Conservation (phyloP, 2,113 vertebrate species). For the Petroica traversi region DNA sequence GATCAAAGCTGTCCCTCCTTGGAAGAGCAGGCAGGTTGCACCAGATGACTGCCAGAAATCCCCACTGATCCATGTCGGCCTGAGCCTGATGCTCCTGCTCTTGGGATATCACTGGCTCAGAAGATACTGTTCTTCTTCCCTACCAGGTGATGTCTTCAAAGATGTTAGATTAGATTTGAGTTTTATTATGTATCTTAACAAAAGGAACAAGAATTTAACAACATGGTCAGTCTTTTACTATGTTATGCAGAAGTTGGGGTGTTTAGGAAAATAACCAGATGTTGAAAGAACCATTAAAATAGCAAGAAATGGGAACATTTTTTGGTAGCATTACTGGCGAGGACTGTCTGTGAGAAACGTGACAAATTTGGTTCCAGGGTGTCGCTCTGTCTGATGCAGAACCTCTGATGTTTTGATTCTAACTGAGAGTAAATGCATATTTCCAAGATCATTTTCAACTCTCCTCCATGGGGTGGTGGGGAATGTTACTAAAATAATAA, state of each 20-base stretch:
- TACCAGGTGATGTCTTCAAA: neutral
- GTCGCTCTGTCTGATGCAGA: neutral
- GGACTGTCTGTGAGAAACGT: neutral
- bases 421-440: neutral
- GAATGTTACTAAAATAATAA: neutral
- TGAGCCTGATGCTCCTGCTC: neutral
- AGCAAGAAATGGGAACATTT: neutral
- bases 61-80: accelerated
- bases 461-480: neutral
- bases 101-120: neutral
- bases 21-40: neutral
- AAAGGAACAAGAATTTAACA: neutral
- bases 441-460: neutral
- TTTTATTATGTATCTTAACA: neutral
- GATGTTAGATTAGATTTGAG: neutral
- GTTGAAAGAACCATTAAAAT: neutral
- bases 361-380: neutral
- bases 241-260: neutral
- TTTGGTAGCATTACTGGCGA: neutral
- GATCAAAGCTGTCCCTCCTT: neutral
- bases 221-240: neutral
- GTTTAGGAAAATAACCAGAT: neutral
- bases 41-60: neutral
- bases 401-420: neutral
- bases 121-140: neutral